phyloP scores from a whole-genome alignment of 2,113 vertebrate species.

The Aptenodytes forsteri region DNA sequence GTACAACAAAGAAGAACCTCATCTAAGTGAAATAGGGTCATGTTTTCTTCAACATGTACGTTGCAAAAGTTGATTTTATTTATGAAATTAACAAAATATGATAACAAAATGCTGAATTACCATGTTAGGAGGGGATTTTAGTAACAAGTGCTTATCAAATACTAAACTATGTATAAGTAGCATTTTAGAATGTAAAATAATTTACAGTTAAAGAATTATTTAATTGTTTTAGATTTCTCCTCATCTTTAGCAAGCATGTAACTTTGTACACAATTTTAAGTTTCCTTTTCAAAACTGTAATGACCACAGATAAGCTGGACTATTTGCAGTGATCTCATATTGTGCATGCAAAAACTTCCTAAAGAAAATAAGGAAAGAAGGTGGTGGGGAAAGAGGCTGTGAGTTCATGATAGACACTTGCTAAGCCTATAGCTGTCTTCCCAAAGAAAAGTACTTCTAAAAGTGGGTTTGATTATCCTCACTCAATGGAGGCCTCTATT shows the following conservation, averaged over 20 bases:
- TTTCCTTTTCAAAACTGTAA: background rate
- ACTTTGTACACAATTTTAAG: background rate
- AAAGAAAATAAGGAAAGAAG: background rate
- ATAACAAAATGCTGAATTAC: background rate
- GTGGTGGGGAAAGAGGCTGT: background rate
- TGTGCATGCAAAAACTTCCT: background rate
- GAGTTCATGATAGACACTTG: background rate
- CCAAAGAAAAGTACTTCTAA: background rate
- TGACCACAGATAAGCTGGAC: background rate
- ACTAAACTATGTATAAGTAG: background rate
- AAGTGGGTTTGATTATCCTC: background rate
- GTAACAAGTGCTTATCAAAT: background rate
- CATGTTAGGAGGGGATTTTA: background rate
- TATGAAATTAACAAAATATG: background rate
- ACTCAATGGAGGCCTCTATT: background rate
- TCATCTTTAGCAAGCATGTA: background rate
- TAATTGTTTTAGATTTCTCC: background rate
- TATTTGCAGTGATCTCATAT: background rate
- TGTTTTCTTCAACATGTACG: conserved; percentile 94
- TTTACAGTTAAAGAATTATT: background rate
- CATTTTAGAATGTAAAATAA: background rate
- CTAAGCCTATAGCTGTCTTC: background rate
- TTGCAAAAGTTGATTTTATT: background rate
- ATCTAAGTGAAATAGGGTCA: conserved; percentile 93
- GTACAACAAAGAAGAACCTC: conserved; percentile 92